Percentiles rank a stretch among this genome's conserved stretches.
Evolutionary conservation across 1,140 invertebrate genomes (phyloP).

Genomic region (Euwallacea fornicatus): DNA sequence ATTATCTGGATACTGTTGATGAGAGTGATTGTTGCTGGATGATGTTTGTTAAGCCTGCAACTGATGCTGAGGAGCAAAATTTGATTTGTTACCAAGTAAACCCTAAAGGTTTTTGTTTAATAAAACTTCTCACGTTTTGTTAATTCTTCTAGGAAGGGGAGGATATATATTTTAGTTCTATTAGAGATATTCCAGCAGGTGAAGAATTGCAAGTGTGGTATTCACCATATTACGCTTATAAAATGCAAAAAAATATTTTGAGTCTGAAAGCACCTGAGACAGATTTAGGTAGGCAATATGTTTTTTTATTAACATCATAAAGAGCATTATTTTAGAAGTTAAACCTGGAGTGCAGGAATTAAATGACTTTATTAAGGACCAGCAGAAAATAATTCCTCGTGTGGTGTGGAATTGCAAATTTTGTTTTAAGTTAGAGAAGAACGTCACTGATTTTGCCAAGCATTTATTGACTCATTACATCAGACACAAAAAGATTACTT

Average conservation of each 20-base stretch:
- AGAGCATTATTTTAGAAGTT: too few relatives aligned
- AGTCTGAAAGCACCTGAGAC: constrained; percentile 24
- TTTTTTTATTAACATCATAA: too few relatives aligned
- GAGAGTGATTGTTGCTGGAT: constrained; percentile 66
- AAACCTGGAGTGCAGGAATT: neutral
- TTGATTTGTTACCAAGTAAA: constrained; percentile 65
- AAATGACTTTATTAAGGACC: constrained; percentile 42
- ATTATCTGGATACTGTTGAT: constrained; percentile 60
- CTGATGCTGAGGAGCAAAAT: constrained; percentile 59
- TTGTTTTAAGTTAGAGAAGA: constrained; percentile 48
- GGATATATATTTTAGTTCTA: constrained; percentile 64
- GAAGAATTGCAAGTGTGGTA: constrained; percentile 66
- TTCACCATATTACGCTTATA: constrained; percentile 56
- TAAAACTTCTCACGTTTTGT: too few relatives aligned
- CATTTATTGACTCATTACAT: constrained; percentile 51
- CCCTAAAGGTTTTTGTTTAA: constrained; percentile 1
- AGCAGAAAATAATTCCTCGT: constrained; percentile 47
- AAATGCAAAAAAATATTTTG: constrained; percentile 52
- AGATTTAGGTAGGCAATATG: neutral
- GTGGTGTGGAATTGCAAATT: constrained; percentile 53
- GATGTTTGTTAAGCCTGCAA: constrained; percentile 61
- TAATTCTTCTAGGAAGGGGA: constrained; percentile 52
- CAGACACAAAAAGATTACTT: constrained; percentile 42
- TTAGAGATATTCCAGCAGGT: constrained; percentile 58
- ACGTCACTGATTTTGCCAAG: constrained; percentile 49